Evolutionary conservation across 2,113 vertebrate genomes (phyloP), one percentile per base, ranked within the genome.

Genomic region (Thryonomys swinderianus): DNA sequence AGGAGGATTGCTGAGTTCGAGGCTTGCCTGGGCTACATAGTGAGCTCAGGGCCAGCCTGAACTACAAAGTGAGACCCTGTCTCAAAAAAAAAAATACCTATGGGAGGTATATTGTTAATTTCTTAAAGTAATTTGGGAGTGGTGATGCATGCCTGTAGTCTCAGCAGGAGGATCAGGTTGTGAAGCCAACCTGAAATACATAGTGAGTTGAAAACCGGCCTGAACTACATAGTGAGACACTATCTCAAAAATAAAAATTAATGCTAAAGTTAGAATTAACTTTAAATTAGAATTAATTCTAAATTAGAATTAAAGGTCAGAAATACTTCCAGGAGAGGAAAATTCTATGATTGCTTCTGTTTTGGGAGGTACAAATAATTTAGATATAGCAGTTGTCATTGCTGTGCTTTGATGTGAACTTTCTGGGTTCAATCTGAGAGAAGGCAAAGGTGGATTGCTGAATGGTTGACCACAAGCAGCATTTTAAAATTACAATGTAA

Each of bases 221-320:
- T 67, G 66, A 67, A 37, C 66, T 67, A n/a, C 14, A 9, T n/a
- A 42, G 42, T 3, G 21, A 42, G 23, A 40, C 40, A 37, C 23
- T 45, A 11, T 27, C 40, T 73, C 11, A 66, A 66, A 66, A 64
- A 64, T 30, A 64, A 66, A 66, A 66, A 66, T 16, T 27, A 5
- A 23, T 51, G 8, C 42, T 87, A 45, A 95, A 93, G 61, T 94
- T n/a, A n/a, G n/a, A n/a, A n/a, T n/a, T n/a, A n/a, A n/a, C n/a
- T n/a, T n/a, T n/a, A n/a, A n/a, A n/a, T n/a, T n/a, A n/a, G n/a
- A n/a, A n/a, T n/a, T n/a, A n/a, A n/a, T n/a, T n/a, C n/a, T n/a
- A n/a, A n/a, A 89, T 93, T 88, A 85, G 53, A 92, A 91, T 81
- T 4, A 85, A 81, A 93, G 80, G 34, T 64, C 61, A 74, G 61